Conservation (phyloP, 2,113 vertebrate genomes). For the Orthonyx spaldingii region DNA sequence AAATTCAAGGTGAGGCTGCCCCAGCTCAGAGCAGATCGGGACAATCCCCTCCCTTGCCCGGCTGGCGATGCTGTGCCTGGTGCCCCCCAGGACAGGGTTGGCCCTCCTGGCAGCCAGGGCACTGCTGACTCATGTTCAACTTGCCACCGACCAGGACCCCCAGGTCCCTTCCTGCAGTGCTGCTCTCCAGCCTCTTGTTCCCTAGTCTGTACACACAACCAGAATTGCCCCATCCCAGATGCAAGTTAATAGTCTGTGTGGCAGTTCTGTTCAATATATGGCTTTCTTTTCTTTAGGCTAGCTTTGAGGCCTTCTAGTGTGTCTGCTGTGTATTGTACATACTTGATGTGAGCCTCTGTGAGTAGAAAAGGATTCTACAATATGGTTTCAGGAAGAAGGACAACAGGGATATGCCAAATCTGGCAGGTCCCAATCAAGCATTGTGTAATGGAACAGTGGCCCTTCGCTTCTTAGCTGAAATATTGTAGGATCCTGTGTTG, state of each 20-base stretch:
- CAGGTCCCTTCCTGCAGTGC: fast-evolving
- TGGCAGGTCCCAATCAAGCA: not conserved
- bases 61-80: not conserved
- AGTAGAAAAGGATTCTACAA: not conserved
- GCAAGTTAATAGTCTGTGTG: not conserved
- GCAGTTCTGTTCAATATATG: not conserved
- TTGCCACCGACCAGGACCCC: fast-evolving
- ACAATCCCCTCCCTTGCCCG: not conserved
- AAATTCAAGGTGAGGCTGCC: fast-evolving
- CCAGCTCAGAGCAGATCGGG: not conserved
- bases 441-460: not conserved
- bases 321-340: not conserved
- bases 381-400: not conserved
- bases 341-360: not conserved
- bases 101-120: not conserved
- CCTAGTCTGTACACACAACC: not conserved
- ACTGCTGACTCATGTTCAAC: not conserved
- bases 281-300: not conserved
- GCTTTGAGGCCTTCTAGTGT: not conserved
- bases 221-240: not conserved
- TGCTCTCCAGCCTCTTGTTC: not conserved
- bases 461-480: not conserved
- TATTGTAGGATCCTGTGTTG: not conserved
- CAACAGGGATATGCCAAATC: not conserved
- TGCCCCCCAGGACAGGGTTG: fast-evolving